Base-by-base conservation (phyloP, 2,797 vertebrate species). In the Loriculus beryllinus region DNA sequence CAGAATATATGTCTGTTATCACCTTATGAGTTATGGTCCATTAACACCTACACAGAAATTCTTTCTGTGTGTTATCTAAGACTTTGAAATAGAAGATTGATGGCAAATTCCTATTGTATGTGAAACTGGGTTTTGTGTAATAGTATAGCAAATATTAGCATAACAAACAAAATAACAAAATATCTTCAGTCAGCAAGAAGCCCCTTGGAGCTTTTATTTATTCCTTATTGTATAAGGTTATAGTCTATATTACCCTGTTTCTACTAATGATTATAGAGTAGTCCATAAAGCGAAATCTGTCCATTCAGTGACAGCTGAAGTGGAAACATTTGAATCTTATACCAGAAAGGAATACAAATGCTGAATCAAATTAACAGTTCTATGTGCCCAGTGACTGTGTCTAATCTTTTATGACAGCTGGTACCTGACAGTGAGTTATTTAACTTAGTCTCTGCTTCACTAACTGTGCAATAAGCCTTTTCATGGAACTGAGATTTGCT, bases 341-440 rank as follows among this genome's bases (percentile, higher is more conserved):
- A 96, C 75, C 64, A 92, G 95, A 92, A 93, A 95, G 31, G 77
- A 96, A 87, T 85, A 96, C 47, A 97, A 92, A 96, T 92, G 80
- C 54, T 92, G 82, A 97, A 96, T 96, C 90, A 96, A 97, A 96
- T 97, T 97, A 96, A 86, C 79, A 81, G 82, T 93, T 96, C 90
- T 94, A n/a, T 95, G 79, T 94, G 95, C 54, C 95, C 94, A 96
- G 35, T 84, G 91, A 93, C 94, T 94, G 87, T 95, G 85, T 82
- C 97, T 97, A 97, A 98, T 97, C 92, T 97, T 96, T 97, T 97
- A 96, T 95, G 97, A 97, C 96, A 98, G 97, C 97, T 97, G 97
- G 92, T 97, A 96, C 78, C 94, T 96, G 96, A 97, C 96, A 97
- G 90, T 96, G 94, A 98, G 83, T 96, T 98, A 97, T 97, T 97